A percentile compares a stretch with the other conserved stretches of the same genome.
Evolutionary conservation across 2,113 vertebrate genomes (phyloP).

Genomic region (Larimichthys polyactis): DNA sequence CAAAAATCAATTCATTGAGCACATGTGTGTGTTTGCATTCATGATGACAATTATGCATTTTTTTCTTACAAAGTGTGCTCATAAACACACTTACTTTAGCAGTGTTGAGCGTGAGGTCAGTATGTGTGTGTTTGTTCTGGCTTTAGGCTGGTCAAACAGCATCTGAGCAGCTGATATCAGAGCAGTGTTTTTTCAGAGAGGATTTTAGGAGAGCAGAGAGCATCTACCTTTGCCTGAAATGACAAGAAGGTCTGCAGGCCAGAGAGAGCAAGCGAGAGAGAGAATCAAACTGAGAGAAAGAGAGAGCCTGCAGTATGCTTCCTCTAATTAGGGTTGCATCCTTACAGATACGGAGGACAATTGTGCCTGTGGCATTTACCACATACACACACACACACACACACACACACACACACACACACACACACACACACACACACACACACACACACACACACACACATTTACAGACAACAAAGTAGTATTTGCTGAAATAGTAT

Average conservation of each 20-base stretch:
- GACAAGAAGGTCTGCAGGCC: slow-evolving; percentile 50
- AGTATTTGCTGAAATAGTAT: not conserved
- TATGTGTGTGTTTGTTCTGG: slow-evolving; percentile 3
- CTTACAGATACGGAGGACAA: slow-evolving; percentile 43
- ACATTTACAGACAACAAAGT: not conserved
- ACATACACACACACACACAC: slow-evolving; percentile 1
- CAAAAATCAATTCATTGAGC: too few species aligned
- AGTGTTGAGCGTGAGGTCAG: not conserved
- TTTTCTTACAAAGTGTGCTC: not conserved
- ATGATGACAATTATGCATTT: not conserved
- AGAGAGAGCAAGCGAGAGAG: not conserved
- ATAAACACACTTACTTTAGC: not conserved
- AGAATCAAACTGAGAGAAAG: not conserved
- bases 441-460: not conserved
- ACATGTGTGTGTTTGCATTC: not conserved
- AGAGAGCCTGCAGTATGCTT: slow-evolving; percentile 42
- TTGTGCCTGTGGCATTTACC: slow-evolving; percentile 14
- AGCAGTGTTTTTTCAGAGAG: slow-evolving; percentile 47
- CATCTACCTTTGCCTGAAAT: slow-evolving; percentile 35
- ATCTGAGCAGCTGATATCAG: slow-evolving; percentile 39
- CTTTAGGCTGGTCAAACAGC: slow-evolving; percentile 24
- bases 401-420: not conserved
- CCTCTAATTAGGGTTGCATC: slow-evolving; percentile 48
- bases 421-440: not conserved
- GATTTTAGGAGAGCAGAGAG: slow-evolving; percentile 39